phyloP scores from a whole-genome alignment of 2,888 invertebrate species.

The Pammene fasciana region DNA sequence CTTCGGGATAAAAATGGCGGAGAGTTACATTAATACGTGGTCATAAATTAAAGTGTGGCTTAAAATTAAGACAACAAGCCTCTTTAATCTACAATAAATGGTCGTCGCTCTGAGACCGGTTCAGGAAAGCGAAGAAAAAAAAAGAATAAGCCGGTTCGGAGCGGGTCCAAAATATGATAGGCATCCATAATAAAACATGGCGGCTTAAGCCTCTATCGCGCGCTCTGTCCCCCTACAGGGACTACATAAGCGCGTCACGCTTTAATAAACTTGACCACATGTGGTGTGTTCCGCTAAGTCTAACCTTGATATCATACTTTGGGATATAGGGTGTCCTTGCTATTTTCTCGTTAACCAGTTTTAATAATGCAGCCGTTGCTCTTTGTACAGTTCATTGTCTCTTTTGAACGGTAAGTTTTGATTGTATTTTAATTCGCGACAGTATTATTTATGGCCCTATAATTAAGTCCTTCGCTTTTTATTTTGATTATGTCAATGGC shows the following conservation, averaged over 20 bases:
- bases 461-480: slow-evolving; percentile 1
- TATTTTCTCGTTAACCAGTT: slow-evolving; percentile 25
- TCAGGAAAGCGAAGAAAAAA: slow-evolving; percentile 78
- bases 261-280: slow-evolving; percentile 83
- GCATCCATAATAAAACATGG: slow-evolving; percentile 84
- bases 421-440: slow-evolving; percentile 8
- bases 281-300: slow-evolving; percentile 84
- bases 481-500: not conserved
- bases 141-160: slow-evolving; percentile 79
- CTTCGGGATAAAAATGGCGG: slow-evolving; percentile 74
- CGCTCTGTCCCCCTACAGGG: slow-evolving; percentile 63
- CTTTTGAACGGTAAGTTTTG: slow-evolving; percentile 23
- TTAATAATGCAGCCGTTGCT: slow-evolving; percentile 26
- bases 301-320: slow-evolving; percentile 84
- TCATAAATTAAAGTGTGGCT: slow-evolving; percentile 82
- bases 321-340: slow-evolving; percentile 67
- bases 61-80: slow-evolving; percentile 84
- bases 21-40: slow-evolving; percentile 76
- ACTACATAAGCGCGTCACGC: slow-evolving; percentile 68
- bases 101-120: slow-evolving; percentile 80
- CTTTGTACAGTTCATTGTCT: slow-evolving; percentile 34
- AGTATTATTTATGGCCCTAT: not conserved
- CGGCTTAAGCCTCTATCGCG: slow-evolving; percentile 77
- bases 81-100: slow-evolving; percentile 84
- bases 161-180: slow-evolving; percentile 84